Evolutionary conservation across 2,888 invertebrate species (phyloP).

Genomic region (Petrolisthes manimaculis): DNA sequence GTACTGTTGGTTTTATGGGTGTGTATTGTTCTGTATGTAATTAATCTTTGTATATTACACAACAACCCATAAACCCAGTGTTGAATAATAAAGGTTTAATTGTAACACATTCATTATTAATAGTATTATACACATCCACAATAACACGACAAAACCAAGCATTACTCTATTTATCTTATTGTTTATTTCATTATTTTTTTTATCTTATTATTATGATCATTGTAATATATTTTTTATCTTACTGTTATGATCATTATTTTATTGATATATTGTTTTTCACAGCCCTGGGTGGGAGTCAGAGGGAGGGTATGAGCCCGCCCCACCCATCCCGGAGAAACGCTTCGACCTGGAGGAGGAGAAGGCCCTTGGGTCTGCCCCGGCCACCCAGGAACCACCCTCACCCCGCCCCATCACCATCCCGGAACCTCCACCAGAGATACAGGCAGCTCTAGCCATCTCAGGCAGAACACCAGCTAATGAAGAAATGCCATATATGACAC

Average conservation of each 20-base stretch:
- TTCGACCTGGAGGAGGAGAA: conserved; percentile 55
- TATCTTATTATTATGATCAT: background rate
- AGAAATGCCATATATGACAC: conserved; percentile 90
- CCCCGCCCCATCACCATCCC: conserved; percentile 39
- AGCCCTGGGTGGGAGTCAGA: conserved; percentile 50
- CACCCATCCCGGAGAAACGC: conserved; percentile 55
- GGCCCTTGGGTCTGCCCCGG: conserved; percentile 25
- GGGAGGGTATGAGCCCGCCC: conserved; percentile 50
- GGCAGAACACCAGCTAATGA: conserved; percentile 88
- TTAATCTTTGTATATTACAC: too few relatives aligned
- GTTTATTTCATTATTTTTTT: too few relatives aligned
- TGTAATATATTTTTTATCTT: background rate
- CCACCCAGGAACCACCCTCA: conserved; percentile 42
- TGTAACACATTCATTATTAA: too few relatives aligned
- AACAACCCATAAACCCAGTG: too few relatives aligned
- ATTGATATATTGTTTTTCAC: background rate
- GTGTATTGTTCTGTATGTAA: too few relatives aligned
- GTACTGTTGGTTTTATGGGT: too few relatives aligned
- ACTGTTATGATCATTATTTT: background rate
- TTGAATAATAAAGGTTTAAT: too few relatives aligned
- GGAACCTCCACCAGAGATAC: conserved; percentile 72
- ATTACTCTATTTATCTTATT: too few relatives aligned
- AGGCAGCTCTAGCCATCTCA: conserved; percentile 88
- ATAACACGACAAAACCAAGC: background rate
- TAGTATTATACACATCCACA: background rate